Evolutionary conservation across 2,797 vertebrate genomes (phyloP).

Genomic region (Enteromius fasciolatus): DNA sequence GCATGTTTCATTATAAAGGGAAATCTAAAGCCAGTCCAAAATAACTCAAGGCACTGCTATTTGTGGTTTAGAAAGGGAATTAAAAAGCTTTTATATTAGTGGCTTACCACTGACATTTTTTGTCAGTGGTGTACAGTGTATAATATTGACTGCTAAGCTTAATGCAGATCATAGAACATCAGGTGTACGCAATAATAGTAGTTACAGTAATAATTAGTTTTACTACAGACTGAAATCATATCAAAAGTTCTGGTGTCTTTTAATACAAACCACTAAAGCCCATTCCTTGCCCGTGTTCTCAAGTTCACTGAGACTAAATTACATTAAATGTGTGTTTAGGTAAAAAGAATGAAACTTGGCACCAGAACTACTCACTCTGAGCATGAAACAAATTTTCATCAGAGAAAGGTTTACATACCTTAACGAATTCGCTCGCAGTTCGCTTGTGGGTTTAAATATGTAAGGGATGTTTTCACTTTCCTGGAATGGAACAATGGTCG

Average conservation of each 20-base stretch:
- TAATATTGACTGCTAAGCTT: background rate
- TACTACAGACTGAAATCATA: background rate
- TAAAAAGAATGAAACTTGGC: slow-evolving; percentile 21
- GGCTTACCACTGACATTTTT: slow-evolving; percentile 24
- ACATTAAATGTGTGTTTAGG: slow-evolving; percentile 11
- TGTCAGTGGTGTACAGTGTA: background rate
- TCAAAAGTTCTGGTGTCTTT: background rate
- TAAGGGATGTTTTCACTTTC: slow-evolving; percentile 17
- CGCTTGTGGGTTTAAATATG: slow-evolving; percentile 12
- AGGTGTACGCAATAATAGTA: background rate
- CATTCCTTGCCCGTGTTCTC: background rate
- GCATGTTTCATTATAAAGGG: slow-evolving; percentile 35
- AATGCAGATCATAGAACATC: slow-evolving; percentile 2
- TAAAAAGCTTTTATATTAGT: slow-evolving; percentile 40
- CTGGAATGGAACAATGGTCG: background rate
- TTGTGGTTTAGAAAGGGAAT: slow-evolving; percentile 38
- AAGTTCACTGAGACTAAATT: slow-evolving; percentile 13
- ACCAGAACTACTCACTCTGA: background rate
- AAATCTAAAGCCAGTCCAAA: slow-evolving; percentile 34
- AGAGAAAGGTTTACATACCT: slow-evolving; percentile 4
- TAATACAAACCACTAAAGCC: background rate
- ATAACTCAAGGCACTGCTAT: slow-evolving; percentile 31
- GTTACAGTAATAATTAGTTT: slow-evolving; percentile 5
- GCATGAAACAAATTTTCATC: background rate
- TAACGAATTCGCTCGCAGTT: background rate